These are phyloP conservation scores for Beroe forskalii DNA, from an alignment of 37 sponge, comb jelly and placozoan genomes.

Conservation along the genomic window DNA sequence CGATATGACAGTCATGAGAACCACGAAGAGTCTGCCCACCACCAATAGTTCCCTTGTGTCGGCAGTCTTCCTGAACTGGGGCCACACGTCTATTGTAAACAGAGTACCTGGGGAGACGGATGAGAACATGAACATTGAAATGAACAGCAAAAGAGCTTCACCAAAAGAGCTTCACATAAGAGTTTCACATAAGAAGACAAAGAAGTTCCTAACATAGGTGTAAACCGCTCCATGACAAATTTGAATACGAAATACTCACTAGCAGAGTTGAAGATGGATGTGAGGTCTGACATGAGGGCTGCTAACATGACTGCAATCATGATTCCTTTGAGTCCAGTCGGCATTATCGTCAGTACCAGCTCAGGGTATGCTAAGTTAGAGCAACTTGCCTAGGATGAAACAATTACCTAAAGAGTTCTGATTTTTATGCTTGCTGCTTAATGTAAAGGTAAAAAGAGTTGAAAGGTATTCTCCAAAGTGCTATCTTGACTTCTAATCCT, in stretches of 20 bases:
- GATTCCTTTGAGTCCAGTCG: conserved; percentile 61
- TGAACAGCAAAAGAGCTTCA: too few species aligned
- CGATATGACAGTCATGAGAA: conserved; percentile 66
- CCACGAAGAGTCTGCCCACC: conserved; percentile 67
- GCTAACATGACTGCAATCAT: conserved; percentile 72
- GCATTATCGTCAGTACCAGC: conserved; percentile 67
- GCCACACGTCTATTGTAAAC: conserved; percentile 72
- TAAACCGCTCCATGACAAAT: too few species aligned
- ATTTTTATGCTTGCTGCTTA: too few species aligned
- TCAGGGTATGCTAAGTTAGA: conserved; percentile 68
- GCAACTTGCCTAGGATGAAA: conserved; percentile 67
- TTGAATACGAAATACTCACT: conserved; percentile 11
- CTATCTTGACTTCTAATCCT: too few species aligned
- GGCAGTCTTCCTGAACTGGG: conserved; percentile 25
- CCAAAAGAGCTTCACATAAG: too few species aligned
- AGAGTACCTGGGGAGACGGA: conserved; percentile 67
- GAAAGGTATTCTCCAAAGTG: too few species aligned
- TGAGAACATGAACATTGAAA: too few species aligned
- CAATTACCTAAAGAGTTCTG: too few species aligned
- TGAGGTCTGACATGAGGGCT: conserved; percentile 72
- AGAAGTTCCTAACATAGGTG: too few species aligned
- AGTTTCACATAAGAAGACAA: too few species aligned
- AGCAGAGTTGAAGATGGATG: conserved; percentile 69
- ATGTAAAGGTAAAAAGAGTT: too few species aligned
- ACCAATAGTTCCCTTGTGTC: conserved; percentile 60